These are phyloP conservation scores for Agrilus planipennis DNA, from an alignment of 1,140 invertebrate genomes.

Conservation along the genomic window DNA sequence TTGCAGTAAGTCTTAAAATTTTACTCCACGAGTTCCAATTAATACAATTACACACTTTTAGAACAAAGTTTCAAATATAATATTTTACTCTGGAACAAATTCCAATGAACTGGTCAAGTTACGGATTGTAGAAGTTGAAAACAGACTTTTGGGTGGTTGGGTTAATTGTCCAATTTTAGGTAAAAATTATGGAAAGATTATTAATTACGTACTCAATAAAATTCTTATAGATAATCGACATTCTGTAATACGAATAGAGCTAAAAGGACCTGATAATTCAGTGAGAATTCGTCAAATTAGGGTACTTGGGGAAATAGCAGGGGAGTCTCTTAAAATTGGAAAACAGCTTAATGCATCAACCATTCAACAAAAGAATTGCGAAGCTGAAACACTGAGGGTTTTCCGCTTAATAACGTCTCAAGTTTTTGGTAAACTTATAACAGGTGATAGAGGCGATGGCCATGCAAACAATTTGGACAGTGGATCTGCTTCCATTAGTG, in stretches of 20 bases:
- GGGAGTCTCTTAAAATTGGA: slow-evolving; percentile 39
- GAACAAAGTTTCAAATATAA: slow-evolving; percentile 79
- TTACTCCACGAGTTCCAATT: neutral
- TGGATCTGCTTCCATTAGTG: slow-evolving; percentile 34
- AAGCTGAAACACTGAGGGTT: slow-evolving; percentile 84
- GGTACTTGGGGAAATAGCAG: slow-evolving; percentile 45
- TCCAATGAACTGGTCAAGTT: slow-evolving; percentile 70
- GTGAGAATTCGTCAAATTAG: slow-evolving; percentile 76
- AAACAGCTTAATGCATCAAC: slow-evolving; percentile 38
- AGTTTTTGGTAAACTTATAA: slow-evolving; percentile 84
- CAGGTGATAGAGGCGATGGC: slow-evolving; percentile 36
- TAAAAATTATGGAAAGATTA: slow-evolving; percentile 28
- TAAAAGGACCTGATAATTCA: slow-evolving; percentile 85
- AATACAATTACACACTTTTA: slow-evolving; percentile 35
- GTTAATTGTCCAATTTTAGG: slow-evolving; percentile 67
- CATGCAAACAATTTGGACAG: slow-evolving; percentile 30
- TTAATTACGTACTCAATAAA: neutral
- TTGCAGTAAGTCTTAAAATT: slow-evolving; percentile 50
- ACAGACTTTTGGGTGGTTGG: slow-evolving; percentile 66
- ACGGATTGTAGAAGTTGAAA: slow-evolving; percentile 72
- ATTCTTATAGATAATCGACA: slow-evolving; percentile 36
- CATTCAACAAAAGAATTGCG: slow-evolving; percentile 76
- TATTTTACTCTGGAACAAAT: slow-evolving; percentile 68
- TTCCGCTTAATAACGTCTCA: slow-evolving; percentile 89
- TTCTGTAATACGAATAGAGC: slow-evolving; percentile 59